Base-by-base conservation (phyloP, 2,797 vertebrate species). In the Poecilia velifera region DNA sequence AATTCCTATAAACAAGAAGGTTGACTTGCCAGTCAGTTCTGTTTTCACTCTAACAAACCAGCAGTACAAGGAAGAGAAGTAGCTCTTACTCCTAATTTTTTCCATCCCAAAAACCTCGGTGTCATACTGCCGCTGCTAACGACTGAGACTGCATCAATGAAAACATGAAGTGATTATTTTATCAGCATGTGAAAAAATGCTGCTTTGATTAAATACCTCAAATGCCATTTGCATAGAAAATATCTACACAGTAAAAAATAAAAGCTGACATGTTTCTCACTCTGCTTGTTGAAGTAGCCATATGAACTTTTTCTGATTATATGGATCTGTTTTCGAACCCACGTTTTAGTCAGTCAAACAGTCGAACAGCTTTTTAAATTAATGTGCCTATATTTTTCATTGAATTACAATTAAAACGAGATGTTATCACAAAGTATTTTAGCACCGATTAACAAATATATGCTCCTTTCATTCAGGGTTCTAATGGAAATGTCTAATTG, bases 1-100 rank as follows among this genome's bases (percentile, higher is more conserved):
- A 68, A 41, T 41, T 25, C 0, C 3, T 68, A 41, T 43, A 45
- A 45, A 43, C 66, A 43, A 71, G 68, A 14, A 14, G 41, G 16
- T 55, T 57, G 45, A 78, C 39, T 70, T 72, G 16, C 20, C 49
- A 72, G n/a, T 57, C 76, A 18, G 12, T 12, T 28, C 55, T 71
- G 53, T 72, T 57, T 45, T 28, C 47, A 7, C 25, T 14, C 51
- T 53, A 45, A 71, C 25, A 57, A 72, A 57, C 1, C 51, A 20
- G 34, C 34, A n/a, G 18, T 16, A 57, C 8, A 39, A 55, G 39
- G 16, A 25, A 8, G 18, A 34, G 39, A 72, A 70, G 76, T 41
- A 49, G 49, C 49, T 55, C 51, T 72, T n/a, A 71, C 36, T 71
- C 28, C 49, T 72, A 22, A 45, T 57, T 45, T 41, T 57, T 43